These are phyloP conservation scores for Dreissena polymorpha DNA, from an alignment of 1,140 invertebrate species.

Conservation along the genomic window DNA sequence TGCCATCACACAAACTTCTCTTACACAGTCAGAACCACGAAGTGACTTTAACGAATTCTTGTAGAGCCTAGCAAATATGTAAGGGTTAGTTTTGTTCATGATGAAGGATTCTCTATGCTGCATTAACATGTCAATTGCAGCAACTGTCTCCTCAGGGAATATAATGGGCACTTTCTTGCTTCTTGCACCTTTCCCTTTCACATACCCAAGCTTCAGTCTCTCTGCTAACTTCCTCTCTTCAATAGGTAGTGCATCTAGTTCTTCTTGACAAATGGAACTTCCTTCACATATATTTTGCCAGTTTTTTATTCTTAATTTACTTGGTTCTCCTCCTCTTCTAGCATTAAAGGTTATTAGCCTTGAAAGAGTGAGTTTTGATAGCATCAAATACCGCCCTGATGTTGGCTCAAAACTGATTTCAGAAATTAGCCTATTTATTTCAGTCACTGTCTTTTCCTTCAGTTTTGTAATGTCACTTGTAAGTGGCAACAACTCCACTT, in stretches of 20 bases:
- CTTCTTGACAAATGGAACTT: not conserved
- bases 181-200: conserved; percentile 18
- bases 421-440: conserved; percentile 28
- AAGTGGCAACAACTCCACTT: conserved; percentile 11
- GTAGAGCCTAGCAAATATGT: conserved; percentile 22
- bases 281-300: conserved; percentile 10
- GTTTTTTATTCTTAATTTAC: not conserved
- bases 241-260: conserved; percentile 4
- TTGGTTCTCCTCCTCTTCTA: conserved; percentile 29
- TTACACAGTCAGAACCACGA: conserved; percentile 35
- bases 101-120: not conserved
- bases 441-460: conserved; percentile 12
- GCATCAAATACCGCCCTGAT: not conserved
- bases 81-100: not conserved
- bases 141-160: conserved; percentile 16
- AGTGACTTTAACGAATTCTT: conserved; percentile 1
- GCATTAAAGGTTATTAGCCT: conserved; percentile 23
- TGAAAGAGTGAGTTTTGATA: conserved; percentile 18
- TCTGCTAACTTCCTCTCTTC: conserved; percentile 25
- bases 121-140: conserved; percentile 1
- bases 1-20: not conserved
- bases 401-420: not conserved
- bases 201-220: conserved; percentile 22
- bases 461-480: conserved; percentile 26
- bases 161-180: conserved; percentile 28